phyloP scores from a whole-genome alignment of 2,888 invertebrate genomes.

The Gymnosoma rotundatum region DNA sequence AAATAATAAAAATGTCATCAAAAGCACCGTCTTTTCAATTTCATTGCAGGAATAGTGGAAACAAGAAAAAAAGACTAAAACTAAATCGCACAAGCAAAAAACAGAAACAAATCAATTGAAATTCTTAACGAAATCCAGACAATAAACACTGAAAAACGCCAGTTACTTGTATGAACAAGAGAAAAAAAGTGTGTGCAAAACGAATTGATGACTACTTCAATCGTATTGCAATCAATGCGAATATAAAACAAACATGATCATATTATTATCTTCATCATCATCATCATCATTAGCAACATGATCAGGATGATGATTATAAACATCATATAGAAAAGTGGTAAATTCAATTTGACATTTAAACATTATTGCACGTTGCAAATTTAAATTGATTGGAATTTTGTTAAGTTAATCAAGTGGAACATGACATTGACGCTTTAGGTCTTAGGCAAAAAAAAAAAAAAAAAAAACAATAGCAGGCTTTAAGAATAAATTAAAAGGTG shows the following conservation, averaged over 20 bases:
- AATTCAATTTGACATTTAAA: constrained; percentile 71
- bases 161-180: background rate
- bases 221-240: constrained; percentile 63
- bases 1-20: constrained; percentile 62
- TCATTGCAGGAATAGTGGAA: constrained; percentile 47
- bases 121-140: constrained; percentile 63
- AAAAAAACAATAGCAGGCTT: background rate
- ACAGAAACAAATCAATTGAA: constrained; percentile 68
- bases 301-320: constrained; percentile 48
- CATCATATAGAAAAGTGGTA: constrained; percentile 55
- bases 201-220: constrained; percentile 70
- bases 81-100: background rate
- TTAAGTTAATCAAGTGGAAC: constrained; percentile 74
- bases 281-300: constrained; percentile 34
- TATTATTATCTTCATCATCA: constrained; percentile 55
- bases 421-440: constrained; percentile 62
- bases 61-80: constrained; percentile 18
- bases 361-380: constrained; percentile 74
- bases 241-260: constrained; percentile 46
- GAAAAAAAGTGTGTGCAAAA: constrained; percentile 32
- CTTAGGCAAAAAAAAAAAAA: constrained; percentile 1
- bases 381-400: constrained; percentile 74
- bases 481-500: background rate
- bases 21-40: constrained; percentile 66
- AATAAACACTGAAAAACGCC: constrained; percentile 46